Percentiles rank a stretch among this genome's conserved stretches.
phyloP scores from a whole-genome alignment of 2,888 invertebrate genomes.

The Lasius fuliginosus region DNA sequence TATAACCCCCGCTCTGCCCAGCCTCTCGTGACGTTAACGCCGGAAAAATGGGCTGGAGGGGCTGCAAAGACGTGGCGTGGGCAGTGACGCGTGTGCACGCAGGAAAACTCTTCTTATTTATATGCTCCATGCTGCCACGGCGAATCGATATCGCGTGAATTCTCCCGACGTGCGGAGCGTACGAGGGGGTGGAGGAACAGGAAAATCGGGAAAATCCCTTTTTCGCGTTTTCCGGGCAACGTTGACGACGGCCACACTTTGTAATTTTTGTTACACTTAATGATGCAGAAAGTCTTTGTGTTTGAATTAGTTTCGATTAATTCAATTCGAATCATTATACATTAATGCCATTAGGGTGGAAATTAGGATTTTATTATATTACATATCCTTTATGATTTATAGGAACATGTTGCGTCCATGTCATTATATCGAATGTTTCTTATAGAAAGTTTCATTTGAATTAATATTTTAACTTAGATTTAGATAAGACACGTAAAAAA shows the following conservation, averaged over 20 bases:
- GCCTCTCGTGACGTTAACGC: constrained; percentile 80
- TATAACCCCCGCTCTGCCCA: constrained; percentile 65
- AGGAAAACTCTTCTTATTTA: constrained; percentile 86
- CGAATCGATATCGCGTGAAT: constrained; percentile 82
- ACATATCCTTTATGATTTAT: not conserved
- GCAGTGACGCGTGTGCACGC: constrained; percentile 86
- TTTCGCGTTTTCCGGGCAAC: constrained; percentile 11
- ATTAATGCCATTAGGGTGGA: not conserved
- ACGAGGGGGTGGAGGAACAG: not conserved
- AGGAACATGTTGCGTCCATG: not conserved
- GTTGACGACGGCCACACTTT: constrained; percentile 24
- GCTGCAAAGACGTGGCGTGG: constrained; percentile 79
- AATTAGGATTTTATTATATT: not conserved
- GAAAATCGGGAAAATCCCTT: not conserved
- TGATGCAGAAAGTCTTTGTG: constrained; percentile 7
- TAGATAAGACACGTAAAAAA: not conserved
- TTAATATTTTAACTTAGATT: not conserved
- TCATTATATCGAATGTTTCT: not conserved
- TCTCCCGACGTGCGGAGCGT: constrained; percentile 60
- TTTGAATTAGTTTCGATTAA: constrained; percentile 21
- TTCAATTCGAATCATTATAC: not conserved
- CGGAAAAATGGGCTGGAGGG: constrained; percentile 78
- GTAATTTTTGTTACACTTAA: constrained; percentile 32
- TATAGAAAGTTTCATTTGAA: not conserved
- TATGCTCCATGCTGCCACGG: constrained; percentile 81